Conservation (phyloP, 2,888 invertebrate species). For the Macrophya alboannulata region DNA sequence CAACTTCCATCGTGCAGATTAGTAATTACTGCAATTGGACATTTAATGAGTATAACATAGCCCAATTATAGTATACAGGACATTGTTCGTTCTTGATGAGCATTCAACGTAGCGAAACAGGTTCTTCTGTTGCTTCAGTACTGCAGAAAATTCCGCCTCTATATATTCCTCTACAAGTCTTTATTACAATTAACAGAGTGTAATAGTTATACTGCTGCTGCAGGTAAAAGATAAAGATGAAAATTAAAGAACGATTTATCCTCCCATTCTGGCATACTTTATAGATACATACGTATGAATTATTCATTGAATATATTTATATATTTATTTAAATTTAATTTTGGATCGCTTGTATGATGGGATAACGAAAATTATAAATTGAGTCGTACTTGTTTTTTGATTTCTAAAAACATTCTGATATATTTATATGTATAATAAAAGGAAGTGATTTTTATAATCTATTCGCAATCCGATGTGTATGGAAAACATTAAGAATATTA, state of each 20-base stretch:
- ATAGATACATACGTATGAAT: too few relatives aligned
- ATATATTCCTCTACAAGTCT: background rate
- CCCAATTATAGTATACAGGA: constrained; percentile 26
- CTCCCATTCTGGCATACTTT: background rate
- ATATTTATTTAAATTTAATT: background rate
- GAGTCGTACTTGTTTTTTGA: background rate
- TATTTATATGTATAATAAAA: too few relatives aligned
- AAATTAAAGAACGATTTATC: background rate
- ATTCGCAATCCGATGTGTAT: background rate
- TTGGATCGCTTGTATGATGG: too few relatives aligned
- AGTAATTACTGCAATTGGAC: constrained; percentile 25
- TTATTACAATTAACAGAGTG: background rate
- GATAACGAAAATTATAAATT: background rate
- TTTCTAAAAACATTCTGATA: background rate
- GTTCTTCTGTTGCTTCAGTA: background rate
- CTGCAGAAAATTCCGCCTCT: background rate
- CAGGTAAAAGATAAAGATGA: background rate
- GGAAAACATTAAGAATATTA: background rate
- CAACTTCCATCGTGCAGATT: constrained; percentile 1
- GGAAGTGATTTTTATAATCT: background rate
- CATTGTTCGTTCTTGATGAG: constrained; percentile 2
- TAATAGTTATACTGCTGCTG: background rate
- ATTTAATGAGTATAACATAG: constrained; percentile 9
- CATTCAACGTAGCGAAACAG: constrained; percentile 3
- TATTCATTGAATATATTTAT: background rate